A percentile compares a stretch with the other conserved stretches of the same genome.
These are phyloP conservation scores for Lateolabrax maculatus DNA, from an alignment of 2,797 vertebrate species.

Conservation along the genomic window DNA sequence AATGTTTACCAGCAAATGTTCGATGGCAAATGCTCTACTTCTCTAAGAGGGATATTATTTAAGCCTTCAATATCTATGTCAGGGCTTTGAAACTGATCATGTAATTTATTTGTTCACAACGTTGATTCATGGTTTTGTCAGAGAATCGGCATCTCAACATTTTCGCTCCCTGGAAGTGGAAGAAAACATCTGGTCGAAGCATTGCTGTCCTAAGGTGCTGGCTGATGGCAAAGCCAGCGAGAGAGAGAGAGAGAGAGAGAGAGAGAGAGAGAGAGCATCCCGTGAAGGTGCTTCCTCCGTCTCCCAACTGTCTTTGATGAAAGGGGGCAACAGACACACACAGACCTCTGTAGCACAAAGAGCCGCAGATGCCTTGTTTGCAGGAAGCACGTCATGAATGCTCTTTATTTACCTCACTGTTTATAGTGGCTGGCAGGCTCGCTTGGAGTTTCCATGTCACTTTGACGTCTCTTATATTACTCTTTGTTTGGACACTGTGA, in stretches of 20 bases:
- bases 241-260: slow-evolving; percentile 32
- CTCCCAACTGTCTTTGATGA: slow-evolving; percentile 64
- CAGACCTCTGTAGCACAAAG: slow-evolving; percentile 34
- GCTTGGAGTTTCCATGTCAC: slow-evolving; percentile 52
- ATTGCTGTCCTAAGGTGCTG: slow-evolving; percentile 62
- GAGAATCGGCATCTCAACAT: slow-evolving; percentile 45
- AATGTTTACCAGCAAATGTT: slow-evolving; percentile 13
- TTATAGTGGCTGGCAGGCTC: slow-evolving; percentile 47
- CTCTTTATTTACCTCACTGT: slow-evolving; percentile 50
- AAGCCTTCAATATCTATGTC: not conserved
- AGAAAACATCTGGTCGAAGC: slow-evolving; percentile 75
- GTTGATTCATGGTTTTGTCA: slow-evolving; percentile 56
- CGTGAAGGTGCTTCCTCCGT: slow-evolving; percentile 57
- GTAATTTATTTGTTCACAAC: slow-evolving; percentile 46
- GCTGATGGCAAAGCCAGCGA: slow-evolving; percentile 72
- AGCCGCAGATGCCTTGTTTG: slow-evolving; percentile 33
- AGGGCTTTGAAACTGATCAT: slow-evolving; percentile 32
- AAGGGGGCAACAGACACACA: slow-evolving; percentile 45
- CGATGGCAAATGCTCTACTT: not conserved
- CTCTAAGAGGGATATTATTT: not conserved
- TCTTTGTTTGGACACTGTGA: slow-evolving; percentile 53
- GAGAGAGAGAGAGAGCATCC: slow-evolving; percentile 33
- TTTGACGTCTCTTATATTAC: slow-evolving; percentile 49
- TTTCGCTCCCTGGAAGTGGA: slow-evolving; percentile 66
- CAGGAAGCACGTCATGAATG: slow-evolving; percentile 41